phyloP scores from a whole-genome alignment of 2,888 invertebrate species.

The Chouioia cunea region DNA sequence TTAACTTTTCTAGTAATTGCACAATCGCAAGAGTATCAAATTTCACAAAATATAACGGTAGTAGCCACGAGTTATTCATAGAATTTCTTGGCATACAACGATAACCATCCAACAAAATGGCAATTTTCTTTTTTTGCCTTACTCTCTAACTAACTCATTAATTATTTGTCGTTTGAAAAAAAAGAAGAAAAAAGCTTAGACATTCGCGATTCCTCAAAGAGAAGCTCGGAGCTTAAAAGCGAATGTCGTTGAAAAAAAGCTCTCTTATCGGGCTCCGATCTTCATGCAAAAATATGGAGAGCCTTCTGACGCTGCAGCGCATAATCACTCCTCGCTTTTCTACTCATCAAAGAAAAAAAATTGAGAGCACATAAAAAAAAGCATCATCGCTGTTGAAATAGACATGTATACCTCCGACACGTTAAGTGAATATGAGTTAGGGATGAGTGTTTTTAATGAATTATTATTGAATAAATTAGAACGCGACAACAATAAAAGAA shows the following conservation, averaged over 20 bases:
- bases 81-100: too few species aligned
- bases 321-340: conserved; percentile 39
- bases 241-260: conserved; percentile 15
- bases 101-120: too few species aligned
- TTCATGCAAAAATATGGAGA: conserved; percentile 6
- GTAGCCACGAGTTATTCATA: too few species aligned
- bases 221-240: conserved; percentile 19
- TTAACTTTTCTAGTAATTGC: neutral
- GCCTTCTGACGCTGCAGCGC: conserved; percentile 3
- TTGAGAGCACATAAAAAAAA: conserved; percentile 9
- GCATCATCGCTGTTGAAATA: neutral
- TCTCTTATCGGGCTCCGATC: conserved; percentile 32
- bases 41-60: neutral
- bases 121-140: too few species aligned
- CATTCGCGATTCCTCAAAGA: conserved; percentile 16
- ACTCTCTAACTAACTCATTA: too few species aligned
- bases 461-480: conserved; percentile 12
- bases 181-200: conserved; percentile 3
- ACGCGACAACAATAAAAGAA: conserved; percentile 9
- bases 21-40: conserved; percentile 7
- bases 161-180: neutral
- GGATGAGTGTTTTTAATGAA: neutral
- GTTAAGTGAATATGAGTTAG: neutral
- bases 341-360: conserved; percentile 9
- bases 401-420: neutral